These are phyloP conservation scores for Drosophila kanapiae DNA, from an alignment of 1,140 invertebrate genomes.

Conservation along the genomic window DNA sequence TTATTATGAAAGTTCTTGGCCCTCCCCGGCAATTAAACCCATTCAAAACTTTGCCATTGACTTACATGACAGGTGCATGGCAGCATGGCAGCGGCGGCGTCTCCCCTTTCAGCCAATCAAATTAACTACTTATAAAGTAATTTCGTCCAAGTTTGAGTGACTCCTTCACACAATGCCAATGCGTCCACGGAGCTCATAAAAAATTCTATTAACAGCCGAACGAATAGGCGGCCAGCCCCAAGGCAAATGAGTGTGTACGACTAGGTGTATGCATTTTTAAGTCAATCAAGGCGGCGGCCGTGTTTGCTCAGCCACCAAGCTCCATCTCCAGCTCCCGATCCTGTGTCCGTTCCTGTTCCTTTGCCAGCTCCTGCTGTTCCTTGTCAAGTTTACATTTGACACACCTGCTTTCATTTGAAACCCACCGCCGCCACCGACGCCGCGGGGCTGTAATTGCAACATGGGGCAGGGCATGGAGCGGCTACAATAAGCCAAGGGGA, in stretches of 20 bases:
- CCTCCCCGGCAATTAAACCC: constrained; percentile 67
- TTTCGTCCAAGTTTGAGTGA: constrained; percentile 74
- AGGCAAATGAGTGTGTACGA: constrained; percentile 42
- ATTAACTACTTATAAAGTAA: constrained; percentile 83
- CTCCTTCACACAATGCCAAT: constrained; percentile 52
- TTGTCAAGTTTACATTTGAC: constrained; percentile 78
- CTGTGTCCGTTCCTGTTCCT: not conserved
- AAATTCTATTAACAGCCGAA: constrained; percentile 77
- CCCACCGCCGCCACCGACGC: constrained; percentile 62
- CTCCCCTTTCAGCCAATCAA: constrained; percentile 61
- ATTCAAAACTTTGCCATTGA: constrained; percentile 58
- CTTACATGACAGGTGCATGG: constrained; percentile 67
- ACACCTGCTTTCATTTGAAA: constrained; percentile 83
- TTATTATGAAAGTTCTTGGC: constrained; percentile 66
- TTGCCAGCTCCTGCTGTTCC: constrained; percentile 31
- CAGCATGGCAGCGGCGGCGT: constrained; percentile 9
- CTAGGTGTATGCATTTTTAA: constrained; percentile 74
- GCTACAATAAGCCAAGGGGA: constrained; percentile 67
- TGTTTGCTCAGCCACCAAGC: constrained; percentile 68
- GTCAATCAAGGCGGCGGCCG: constrained; percentile 65
- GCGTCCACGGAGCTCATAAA: constrained; percentile 73
- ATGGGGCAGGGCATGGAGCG: constrained; percentile 51
- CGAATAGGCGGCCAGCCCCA: constrained; percentile 40
- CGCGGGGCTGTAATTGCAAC: constrained; percentile 75
- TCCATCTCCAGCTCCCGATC: constrained; percentile 10